Evolutionary conservation across 1,140 invertebrate genomes (phyloP), one percentile per base, ranked within the genome.

Genomic region (Sarcophaga bullata): DNA sequence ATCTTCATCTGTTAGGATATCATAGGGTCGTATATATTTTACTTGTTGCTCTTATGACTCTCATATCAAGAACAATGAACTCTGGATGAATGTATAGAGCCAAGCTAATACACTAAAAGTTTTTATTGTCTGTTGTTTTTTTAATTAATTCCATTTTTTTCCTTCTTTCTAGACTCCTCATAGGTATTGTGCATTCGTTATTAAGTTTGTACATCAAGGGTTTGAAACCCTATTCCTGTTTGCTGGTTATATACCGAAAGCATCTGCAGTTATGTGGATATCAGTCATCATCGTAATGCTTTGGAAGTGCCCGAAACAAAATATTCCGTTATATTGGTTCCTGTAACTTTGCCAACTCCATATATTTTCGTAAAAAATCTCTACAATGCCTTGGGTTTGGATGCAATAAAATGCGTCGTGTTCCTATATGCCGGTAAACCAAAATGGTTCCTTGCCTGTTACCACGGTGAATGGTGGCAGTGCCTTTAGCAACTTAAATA

Each of bases 281-380:
- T 90, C 25, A 86, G 84, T 54, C 87, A 88, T 81, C 89, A 90
- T 84, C 84, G 85, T 5, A 86, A 87, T 81, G 89, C 86, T 11
- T 83, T 88, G 80, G 86, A 88, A 78, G 81, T 90, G 68, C 86
- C 88, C 0, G 84, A 87, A 80, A 88, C 85, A 0, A 85, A 78
- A 90, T 90, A 54, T 90, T 89, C 83, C 88, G 86, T 8, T 90
- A 89, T 81, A 85, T 83, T 54, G 89, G 89, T 7, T 89, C 89
- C 0, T 84, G 90, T 8, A 90, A 90, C 83, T 90, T 90, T 84
- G 88, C 89, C 37, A 90, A 86, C 0, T 86, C 84, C 0, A 82
- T 85, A 17, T 86, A 85, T 83, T 90, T 88, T 82, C 87, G 88
- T 6, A 37, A 84, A 86, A 25, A 84, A 84, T 0, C 84, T 90